These are phyloP conservation scores for Styela clava DNA, from an alignment of 23 tunicate species.

Conservation along the genomic window DNA sequence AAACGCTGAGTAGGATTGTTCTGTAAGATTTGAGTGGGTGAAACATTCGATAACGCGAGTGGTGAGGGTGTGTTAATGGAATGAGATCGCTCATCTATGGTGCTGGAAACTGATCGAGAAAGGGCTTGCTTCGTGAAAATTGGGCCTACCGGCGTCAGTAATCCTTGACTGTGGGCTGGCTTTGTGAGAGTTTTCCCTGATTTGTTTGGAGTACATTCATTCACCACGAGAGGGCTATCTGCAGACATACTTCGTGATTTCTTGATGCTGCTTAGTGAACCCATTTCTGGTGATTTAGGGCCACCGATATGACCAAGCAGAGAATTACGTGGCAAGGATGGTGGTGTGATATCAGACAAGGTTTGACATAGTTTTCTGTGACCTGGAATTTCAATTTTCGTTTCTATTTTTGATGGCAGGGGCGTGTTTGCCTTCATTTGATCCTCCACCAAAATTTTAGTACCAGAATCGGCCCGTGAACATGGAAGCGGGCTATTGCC, in stretches of 20 bases:
- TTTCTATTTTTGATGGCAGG: background rate
- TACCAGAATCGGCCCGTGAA: slow-evolving; percentile 13
- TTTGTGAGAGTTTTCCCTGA: slow-evolving; percentile 24
- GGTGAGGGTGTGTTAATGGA: slow-evolving; percentile 22
- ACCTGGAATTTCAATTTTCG: background rate
- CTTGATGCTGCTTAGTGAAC: slow-evolving; percentile 54
- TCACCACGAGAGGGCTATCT: slow-evolving; percentile 59
- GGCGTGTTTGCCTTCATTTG: slow-evolving; percentile 35
- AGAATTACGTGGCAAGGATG: slow-evolving; percentile 7
- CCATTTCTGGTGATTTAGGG: slow-evolving; percentile 73
- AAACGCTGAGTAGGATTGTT: background rate
- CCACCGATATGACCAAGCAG: slow-evolving; percentile 19
- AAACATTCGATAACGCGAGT: background rate
- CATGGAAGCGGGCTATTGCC: slow-evolving; percentile 34
- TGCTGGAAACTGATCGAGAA: slow-evolving; percentile 23
- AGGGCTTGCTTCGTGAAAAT: slow-evolving; percentile 1
- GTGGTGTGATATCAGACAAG: slow-evolving; percentile 32
- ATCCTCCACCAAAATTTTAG: slow-evolving; percentile 9
- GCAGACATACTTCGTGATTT: slow-evolving; percentile 94
- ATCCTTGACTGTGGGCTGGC: slow-evolving; percentile 9
- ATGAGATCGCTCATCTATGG: slow-evolving; percentile 30
- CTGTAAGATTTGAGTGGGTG: background rate
- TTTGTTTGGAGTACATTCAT: slow-evolving; percentile 25
- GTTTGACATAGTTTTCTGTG: slow-evolving; percentile 34
- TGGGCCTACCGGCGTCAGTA: background rate